phyloP scores from a whole-genome alignment of 2,888 invertebrate genomes.

The Drosophila hamatofila region DNA sequence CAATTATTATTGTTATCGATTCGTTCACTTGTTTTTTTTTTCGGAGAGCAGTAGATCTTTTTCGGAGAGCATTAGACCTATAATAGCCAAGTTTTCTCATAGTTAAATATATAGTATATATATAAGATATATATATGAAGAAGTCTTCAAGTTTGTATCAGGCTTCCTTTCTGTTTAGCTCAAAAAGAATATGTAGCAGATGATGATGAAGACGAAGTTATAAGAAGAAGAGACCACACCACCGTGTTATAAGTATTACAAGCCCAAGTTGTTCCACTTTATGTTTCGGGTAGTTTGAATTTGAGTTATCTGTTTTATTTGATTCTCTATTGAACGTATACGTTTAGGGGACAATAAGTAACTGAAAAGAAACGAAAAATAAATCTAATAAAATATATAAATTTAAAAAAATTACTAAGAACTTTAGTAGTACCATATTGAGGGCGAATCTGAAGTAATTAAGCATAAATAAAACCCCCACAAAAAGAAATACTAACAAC shows the following conservation, averaged over 20 bases:
- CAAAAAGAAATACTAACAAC: not conserved
- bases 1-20: slow-evolving; percentile 20
- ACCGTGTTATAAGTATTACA: slow-evolving; percentile 30
- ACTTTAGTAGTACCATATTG: slow-evolving; percentile 32
- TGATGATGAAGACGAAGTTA: not conserved
- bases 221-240: slow-evolving; percentile 35
- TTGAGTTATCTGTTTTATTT: slow-evolving; percentile 9
- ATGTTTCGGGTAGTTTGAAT: slow-evolving; percentile 13
- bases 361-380: slow-evolving; percentile 41
- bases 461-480: slow-evolving; percentile 12
- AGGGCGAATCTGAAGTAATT: slow-evolving; percentile 15
- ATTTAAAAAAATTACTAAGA: slow-evolving; percentile 1
- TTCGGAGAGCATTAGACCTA: not conserved
- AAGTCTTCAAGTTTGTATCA: slow-evolving; percentile 6
- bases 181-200: not conserved
- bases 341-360: slow-evolving; percentile 81
- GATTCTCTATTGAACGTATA: slow-evolving; percentile 54
- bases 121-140: not conserved
- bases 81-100: not conserved
- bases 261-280: slow-evolving; percentile 27
- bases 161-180: slow-evolving; percentile 10
- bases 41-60: too few relatives aligned
- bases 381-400: slow-evolving; percentile 17
- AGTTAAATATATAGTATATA: not conserved
- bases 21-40: not conserved